A percentile compares a stretch with the other conserved stretches of the same genome.
These are phyloP conservation scores for Phylloscopus trochilus DNA, from an alignment of 2,113 vertebrate genomes.

Conservation along the genomic window DNA sequence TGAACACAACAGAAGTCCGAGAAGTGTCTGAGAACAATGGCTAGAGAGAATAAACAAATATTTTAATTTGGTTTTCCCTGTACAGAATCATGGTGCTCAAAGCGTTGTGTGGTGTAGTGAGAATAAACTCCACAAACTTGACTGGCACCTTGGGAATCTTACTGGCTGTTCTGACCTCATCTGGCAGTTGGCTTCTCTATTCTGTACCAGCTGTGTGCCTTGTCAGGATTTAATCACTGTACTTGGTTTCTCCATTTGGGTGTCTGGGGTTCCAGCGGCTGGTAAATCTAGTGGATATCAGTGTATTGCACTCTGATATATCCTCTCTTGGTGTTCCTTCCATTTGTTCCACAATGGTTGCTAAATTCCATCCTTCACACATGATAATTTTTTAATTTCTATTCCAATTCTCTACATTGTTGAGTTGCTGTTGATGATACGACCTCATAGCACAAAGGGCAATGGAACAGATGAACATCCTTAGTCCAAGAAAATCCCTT, in stretches of 20 bases:
- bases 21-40: not conserved
- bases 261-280: not conserved
- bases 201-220: not conserved
- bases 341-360: not conserved
- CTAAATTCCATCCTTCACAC: not conserved
- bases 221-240: not conserved
- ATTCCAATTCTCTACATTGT: not conserved
- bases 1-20: not conserved
- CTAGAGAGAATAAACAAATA: not conserved
- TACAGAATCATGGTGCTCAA: not conserved
- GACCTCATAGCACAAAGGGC: not conserved
- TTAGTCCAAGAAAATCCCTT: not conserved
- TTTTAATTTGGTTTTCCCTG: not conserved
- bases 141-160: not conserved
- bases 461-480: not conserved
- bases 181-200: not conserved
- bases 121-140: not conserved
- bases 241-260: not conserved
- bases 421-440: not conserved
- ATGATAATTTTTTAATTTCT: not conserved
- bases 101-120: accelerated
- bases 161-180: not conserved
- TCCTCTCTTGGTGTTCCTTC: not conserved
- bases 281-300: not conserved
- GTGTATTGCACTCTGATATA: not conserved